Percentiles rank a stretch among this genome's conserved stretches.
Evolutionary conservation across 2,797 vertebrate genomes (phyloP).

Genomic region (Graptemys geographica): DNA sequence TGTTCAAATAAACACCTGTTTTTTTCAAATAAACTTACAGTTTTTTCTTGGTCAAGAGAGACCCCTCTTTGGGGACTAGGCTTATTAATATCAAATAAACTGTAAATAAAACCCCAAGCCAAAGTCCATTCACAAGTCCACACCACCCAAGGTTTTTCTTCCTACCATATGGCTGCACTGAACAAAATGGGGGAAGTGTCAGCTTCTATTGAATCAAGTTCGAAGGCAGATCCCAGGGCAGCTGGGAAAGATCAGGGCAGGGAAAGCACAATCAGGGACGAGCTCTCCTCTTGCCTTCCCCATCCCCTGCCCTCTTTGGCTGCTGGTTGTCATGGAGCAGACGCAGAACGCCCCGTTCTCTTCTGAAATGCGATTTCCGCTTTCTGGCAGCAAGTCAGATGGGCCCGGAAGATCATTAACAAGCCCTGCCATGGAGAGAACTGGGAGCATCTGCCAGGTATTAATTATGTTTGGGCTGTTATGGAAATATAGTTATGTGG

Average conservation of each 20-base stretch:
- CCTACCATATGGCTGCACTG: background rate
- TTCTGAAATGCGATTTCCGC: slow-evolving; percentile 10
- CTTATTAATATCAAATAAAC: background rate
- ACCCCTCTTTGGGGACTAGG: background rate
- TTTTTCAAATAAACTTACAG: background rate
- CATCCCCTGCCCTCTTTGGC: background rate
- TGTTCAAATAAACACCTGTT: background rate
- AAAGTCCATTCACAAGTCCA: background rate
- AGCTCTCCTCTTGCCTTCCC: background rate
- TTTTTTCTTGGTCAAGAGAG: background rate
- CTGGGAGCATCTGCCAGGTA: slow-evolving; percentile 37
- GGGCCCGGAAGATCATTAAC: slow-evolving; percentile 38
- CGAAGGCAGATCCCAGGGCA: background rate
- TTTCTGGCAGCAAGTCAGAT: slow-evolving; percentile 39
- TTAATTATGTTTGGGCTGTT: slow-evolving; percentile 23
- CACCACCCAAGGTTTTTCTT: background rate
- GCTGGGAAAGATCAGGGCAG: background rate
- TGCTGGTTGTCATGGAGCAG: slow-evolving; percentile 15
- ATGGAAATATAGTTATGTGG: background rate
- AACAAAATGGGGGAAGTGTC: background rate
- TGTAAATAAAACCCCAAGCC: too few species aligned
- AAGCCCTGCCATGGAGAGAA: background rate
- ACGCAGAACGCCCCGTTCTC: background rate
- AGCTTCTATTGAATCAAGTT: background rate
- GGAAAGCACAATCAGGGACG: background rate